A percentile compares a stretch with the other conserved stretches of the same genome.
phyloP scores from a whole-genome alignment of 2,797 vertebrate genomes.

The Neoniphon sammara region DNA sequence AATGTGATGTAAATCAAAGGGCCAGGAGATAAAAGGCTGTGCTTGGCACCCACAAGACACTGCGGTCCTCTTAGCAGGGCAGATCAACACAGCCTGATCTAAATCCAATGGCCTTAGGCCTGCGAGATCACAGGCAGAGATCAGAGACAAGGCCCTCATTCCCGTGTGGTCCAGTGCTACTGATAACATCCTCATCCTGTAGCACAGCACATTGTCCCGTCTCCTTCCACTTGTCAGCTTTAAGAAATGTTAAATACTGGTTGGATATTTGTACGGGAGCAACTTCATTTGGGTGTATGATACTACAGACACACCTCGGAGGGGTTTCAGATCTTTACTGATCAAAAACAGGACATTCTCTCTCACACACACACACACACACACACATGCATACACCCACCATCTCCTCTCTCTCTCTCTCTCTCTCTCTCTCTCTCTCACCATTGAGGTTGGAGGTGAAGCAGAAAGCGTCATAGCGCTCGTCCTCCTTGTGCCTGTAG shows the following conservation, averaged over 20 bases:
- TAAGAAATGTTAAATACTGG: not conserved
- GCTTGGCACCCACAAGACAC: conserved; percentile 53
- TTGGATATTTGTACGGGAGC: not conserved
- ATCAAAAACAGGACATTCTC: conserved; percentile 16
- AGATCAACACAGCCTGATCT: conserved; percentile 64
- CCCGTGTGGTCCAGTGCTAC: conserved; percentile 29
- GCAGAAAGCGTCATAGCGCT: conserved; percentile 95
- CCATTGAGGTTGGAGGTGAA: conserved; percentile 96
- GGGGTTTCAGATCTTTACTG: conserved; percentile 32
- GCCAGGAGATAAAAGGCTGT: conserved; percentile 67
- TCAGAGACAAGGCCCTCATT: conserved; percentile 49
- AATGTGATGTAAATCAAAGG: conserved; percentile 72
- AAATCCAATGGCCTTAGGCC: conserved; percentile 67
- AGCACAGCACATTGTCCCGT: conserved; percentile 14
- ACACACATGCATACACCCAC: not conserved
- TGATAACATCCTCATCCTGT: conserved; percentile 35
- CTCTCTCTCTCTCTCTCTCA: conserved; percentile 65
- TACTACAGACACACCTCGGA: conserved; percentile 19
- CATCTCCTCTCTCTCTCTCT: not conserved
- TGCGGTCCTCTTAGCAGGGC: conserved; percentile 53
- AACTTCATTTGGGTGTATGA: conserved; percentile 3
- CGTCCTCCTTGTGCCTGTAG: conserved; percentile 93
- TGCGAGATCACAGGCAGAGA: conserved; percentile 64
- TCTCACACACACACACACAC: not conserved
- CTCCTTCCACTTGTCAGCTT: conserved; percentile 12